A percentile compares a stretch with the other conserved stretches of the same genome.
Evolutionary conservation across 1,140 invertebrate species (phyloP).

Genomic region (Trinorchestia longiramus): DNA sequence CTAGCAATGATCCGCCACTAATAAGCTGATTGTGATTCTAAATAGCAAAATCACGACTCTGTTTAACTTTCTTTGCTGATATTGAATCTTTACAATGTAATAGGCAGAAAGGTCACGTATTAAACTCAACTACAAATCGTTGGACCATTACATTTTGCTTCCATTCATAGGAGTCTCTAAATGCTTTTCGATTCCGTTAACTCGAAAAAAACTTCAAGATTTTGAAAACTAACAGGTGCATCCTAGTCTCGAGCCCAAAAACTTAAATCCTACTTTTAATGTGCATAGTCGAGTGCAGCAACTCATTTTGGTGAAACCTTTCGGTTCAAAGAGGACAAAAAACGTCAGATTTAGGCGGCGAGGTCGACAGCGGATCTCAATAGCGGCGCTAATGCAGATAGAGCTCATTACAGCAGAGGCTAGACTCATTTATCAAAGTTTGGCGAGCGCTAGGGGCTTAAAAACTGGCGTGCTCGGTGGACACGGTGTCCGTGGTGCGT

Average conservation of each 20-base stretch:
- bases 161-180: too few relatives aligned
- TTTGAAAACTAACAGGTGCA: too few relatives aligned
- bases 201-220: too few relatives aligned
- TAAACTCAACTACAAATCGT: too few relatives aligned
- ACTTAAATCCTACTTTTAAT: background rate
- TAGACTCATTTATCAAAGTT: constrained; percentile 28
- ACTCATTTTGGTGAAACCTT: background rate
- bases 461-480: background rate
- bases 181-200: too few relatives aligned
- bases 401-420: constrained; percentile 12
- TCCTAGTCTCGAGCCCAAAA: background rate
- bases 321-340: background rate
- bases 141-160: too few relatives aligned
- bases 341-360: background rate
- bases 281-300: background rate
- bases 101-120: too few relatives aligned
- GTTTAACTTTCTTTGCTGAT: too few relatives aligned
- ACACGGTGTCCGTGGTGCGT: background rate
- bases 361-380: background rate
- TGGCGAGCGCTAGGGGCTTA: background rate
- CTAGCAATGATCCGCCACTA: too few relatives aligned
- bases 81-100: too few relatives aligned
- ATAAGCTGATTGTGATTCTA: too few relatives aligned
- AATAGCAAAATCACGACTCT: too few relatives aligned
- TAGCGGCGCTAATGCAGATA: background rate